Base-by-base conservation (phyloP, 1,140 invertebrate species). In the Bombus sylvicola region DNA sequence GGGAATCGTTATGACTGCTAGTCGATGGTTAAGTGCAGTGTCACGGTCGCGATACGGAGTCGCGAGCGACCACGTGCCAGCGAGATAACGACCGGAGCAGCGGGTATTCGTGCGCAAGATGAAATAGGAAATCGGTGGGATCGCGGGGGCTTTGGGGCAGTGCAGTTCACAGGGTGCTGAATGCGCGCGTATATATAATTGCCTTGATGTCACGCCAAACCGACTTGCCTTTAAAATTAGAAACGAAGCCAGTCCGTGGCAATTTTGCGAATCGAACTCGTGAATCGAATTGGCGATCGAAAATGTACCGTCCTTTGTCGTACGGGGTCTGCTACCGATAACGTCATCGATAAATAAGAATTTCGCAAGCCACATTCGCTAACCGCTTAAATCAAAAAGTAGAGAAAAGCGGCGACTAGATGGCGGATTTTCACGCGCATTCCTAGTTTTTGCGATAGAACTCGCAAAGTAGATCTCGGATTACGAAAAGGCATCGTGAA, bases 221-320 rank as follows among this genome's bases (percentile, higher is more conserved):
- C 87, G 89, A 92, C 89, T 86, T 87, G 88, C 75, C 87, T 92
- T 69, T 93, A 92, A 92, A 93, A 93, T 93, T 93, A 93, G 81
- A 75, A 82, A n/a, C 72, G 25, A 57, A 39, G 37, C 31, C 31
- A 37, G 9, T 9, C 47, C 68, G 37, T 37, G 39, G 39, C 43
- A 43, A 82, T 81, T 71, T 53, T n/a, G 66, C 31, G 43, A 53
- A 69, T 69, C 69, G 69, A 37, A 31, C 34, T 8, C 10, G 22
- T 10, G 68, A 28, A 37, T 68, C 64, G 64, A 72, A 59, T 6
- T n/a, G 4, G 31, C 64, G n/a, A 39, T 57, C 15, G 43, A 22
- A 39, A 28, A 69, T 6, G 2, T n/a, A 12, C 12, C 28, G 28
- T 62, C 28, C 59, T 62, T 64, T 1, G 34, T 41, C 37, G 5